Evolutionary conservation across 2,113 vertebrate genomes (phyloP).

Genomic region (Asarcornis scutulata): DNA sequence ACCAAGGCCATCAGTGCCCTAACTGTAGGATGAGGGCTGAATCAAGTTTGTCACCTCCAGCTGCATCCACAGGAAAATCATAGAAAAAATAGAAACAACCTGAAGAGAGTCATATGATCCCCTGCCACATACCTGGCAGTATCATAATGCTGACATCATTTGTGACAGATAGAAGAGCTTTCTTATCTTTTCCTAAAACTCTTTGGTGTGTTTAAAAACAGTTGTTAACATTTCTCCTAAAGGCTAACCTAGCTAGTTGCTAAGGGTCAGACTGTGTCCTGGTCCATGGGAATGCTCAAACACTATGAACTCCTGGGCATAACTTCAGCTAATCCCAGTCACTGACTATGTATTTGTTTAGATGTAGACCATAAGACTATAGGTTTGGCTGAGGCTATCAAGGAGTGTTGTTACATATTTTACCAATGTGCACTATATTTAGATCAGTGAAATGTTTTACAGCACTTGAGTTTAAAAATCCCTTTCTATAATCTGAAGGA

Average conservation of each 20-base stretch:
- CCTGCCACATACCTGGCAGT: neutral
- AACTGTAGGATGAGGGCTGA: neutral
- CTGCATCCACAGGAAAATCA: neutral
- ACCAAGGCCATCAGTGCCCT: neutral
- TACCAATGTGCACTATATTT: neutral
- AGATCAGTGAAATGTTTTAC: neutral
- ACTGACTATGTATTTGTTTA: neutral
- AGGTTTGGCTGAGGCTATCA: neutral
- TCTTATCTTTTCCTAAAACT: neutral
- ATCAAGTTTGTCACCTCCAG: neutral
- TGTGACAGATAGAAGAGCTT: constrained; percentile 22
- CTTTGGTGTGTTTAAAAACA: neutral
- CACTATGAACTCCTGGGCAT: neutral
- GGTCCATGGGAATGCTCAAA: accelerated
- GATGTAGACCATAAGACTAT: neutral
- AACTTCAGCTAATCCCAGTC: neutral
- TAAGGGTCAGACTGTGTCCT: accelerated
- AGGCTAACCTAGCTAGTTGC: neutral
- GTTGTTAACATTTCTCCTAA: neutral
- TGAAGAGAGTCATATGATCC: neutral
- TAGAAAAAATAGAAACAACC: neutral
- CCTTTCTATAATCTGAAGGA: neutral
- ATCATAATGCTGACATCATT: neutral
- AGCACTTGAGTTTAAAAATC: neutral
- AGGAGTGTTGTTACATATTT: neutral